Evolutionary conservation across 2,113 vertebrate genomes (phyloP), one percentile per base, ranked within the genome.

Genomic region (Galemys pyrenaicus): DNA sequence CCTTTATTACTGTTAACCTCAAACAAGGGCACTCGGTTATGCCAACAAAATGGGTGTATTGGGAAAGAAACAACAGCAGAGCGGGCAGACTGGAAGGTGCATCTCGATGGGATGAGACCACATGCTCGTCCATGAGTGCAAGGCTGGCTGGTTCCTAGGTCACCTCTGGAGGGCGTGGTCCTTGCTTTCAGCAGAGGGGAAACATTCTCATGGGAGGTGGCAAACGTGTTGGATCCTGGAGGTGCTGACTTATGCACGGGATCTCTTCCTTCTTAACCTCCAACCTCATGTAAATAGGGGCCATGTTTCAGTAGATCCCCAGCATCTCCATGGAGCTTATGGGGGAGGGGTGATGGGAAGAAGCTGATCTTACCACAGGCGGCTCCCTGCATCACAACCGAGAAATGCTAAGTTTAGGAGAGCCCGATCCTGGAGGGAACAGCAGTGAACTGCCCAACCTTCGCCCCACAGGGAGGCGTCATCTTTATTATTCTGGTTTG

Each of bases 401-500:
- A 67, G 46, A 65, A 71, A 51, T 24, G 39, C 41, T 83, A 41
- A 20, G 60, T 4, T 46, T 19, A 70, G 16, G 41, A 94, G 73
- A 56, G 30, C 35, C 64, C 60, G 11, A 16, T 70, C 54, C 88
- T 88, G 41, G n/a, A 64, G 22, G 16, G 28, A n/a, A 87, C 49
- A 11, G 35, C 22, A 26, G 12, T 49, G 77, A 80, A 68, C 51
- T 56, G 46, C 19, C 49, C 44, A 83, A 41, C 11, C 17, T 78
- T 77, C 64, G 46, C 44, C 30, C 35, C 30, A 26, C 1, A 2
- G 54, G n/a, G 30, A 89, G 32, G 26, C 68, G 41, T 78, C 41
- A 75, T 32, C 37, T 82, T 82, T 60, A 60, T 92, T 44, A 49
- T 68, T 64, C 22, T 89, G 94, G 30, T 79, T 89, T 79, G 79